Conservation (phyloP, 1,140 invertebrate genomes). For the Caenorhabditis latens region DNA sequence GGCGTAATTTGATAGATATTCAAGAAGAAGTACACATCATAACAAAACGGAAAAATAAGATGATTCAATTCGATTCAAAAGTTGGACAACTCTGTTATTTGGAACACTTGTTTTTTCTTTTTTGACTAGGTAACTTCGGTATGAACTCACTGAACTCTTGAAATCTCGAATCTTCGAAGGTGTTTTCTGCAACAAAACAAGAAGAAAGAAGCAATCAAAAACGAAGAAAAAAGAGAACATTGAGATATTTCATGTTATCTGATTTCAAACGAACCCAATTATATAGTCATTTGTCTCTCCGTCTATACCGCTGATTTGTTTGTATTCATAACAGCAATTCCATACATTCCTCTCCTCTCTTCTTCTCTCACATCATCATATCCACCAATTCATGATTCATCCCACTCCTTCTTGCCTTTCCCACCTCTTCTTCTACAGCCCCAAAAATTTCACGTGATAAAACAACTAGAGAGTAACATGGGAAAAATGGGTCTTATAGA, state of each 20-base stretch:
- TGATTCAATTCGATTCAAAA: slow-evolving; percentile 23
- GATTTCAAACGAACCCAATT: slow-evolving; percentile 54
- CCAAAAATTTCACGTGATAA: slow-evolving; percentile 32
- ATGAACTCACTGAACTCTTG: no score
- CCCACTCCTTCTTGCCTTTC: background rate
- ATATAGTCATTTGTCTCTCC: background rate
- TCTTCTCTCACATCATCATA: background rate
- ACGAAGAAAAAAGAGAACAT: background rate
- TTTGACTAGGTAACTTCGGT: background rate
- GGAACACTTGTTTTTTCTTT: background rate
- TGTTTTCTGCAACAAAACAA: background rate
- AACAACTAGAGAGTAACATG: slow-evolving; percentile 42
- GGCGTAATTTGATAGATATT: slow-evolving; percentile 31
- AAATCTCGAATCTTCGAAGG: no score
- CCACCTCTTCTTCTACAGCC: background rate
- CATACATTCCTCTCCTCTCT: background rate
- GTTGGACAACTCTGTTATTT: background rate
- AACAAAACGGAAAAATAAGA: slow-evolving; percentile 36
- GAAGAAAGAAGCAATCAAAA: background rate
- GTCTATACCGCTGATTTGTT: slow-evolving; percentile 20
- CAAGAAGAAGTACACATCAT: background rate
- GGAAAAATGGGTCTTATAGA: slow-evolving; percentile 28
- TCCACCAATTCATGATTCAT: slow-evolving; percentile 44
- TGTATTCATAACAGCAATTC: slow-evolving; percentile 38
- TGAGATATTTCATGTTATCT: background rate